Percentiles rank a stretch among this genome's conserved stretches.
Conservation (phyloP, 2,888 invertebrate genomes). For the Lepidocyrtinus sp. region DNA sequence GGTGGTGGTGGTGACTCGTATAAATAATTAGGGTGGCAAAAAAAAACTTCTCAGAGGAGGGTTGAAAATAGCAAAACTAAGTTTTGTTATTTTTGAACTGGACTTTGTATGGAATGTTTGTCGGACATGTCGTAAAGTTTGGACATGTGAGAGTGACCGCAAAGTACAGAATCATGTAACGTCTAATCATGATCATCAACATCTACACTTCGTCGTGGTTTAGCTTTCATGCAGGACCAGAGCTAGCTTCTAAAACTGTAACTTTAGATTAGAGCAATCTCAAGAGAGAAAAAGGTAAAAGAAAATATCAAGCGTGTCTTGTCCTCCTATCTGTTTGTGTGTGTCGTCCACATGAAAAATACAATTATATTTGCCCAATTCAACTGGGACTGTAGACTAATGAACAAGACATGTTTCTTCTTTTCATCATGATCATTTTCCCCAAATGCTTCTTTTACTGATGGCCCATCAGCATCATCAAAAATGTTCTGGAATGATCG, state of each 20-base stretch:
- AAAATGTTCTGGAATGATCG: slow-evolving; percentile 35
- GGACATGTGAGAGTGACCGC: slow-evolving; percentile 60
- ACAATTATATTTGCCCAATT: no score
- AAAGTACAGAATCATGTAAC: slow-evolving; percentile 62
- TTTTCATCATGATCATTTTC: slow-evolving; percentile 35
- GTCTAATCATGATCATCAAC: slow-evolving; percentile 47
- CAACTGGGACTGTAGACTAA: slow-evolving; percentile 56
- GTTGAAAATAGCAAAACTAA: no score
- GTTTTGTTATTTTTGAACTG: no score
- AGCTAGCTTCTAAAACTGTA: no score
- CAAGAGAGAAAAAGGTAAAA: no score
- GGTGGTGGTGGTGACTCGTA: slow-evolving; percentile 1
- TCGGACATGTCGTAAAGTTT: slow-evolving; percentile 60
- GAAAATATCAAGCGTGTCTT: slow-evolving; percentile 1
- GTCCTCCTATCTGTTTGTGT: background rate
- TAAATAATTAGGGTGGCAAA: slow-evolving; percentile 17
- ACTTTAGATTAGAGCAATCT: no score
- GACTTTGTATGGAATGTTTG: background rate
- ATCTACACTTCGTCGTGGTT: no score
- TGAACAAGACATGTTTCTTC: slow-evolving; percentile 65
- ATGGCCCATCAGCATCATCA: slow-evolving; percentile 45
- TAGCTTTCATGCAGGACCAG: no score
- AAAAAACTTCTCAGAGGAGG: background rate
- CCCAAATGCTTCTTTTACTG: background rate
- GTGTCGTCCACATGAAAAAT: slow-evolving; percentile 20